A percentile compares a stretch with the other conserved stretches of the same genome.
These are phyloP conservation scores for Carabus problematicus DNA, from an alignment of 2,888 invertebrate species.

Conservation along the genomic window DNA sequence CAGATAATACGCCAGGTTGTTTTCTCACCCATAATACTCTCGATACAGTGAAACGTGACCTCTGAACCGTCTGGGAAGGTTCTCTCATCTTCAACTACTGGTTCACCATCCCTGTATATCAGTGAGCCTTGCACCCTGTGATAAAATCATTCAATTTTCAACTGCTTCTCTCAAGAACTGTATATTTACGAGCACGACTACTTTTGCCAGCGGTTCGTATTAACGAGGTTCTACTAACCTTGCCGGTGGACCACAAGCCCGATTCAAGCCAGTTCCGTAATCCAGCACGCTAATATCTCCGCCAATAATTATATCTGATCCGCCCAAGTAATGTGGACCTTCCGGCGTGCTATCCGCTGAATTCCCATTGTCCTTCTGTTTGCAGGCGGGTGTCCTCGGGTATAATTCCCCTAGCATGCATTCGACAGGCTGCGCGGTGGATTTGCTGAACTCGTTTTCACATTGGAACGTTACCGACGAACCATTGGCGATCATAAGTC, in stretches of 20 bases:
- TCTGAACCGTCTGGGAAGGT: slow-evolving; percentile 83
- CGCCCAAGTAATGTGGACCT: slow-evolving; percentile 58
- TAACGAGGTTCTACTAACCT: slow-evolving; percentile 59
- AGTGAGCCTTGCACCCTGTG: slow-evolving; percentile 77
- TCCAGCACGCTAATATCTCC: slow-evolving; percentile 69
- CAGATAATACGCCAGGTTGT: slow-evolving; percentile 86
- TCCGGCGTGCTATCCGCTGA: slow-evolving; percentile 51
- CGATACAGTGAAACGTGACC: slow-evolving; percentile 84
- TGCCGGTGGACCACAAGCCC: slow-evolving; percentile 71
- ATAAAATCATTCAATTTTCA: background rate
- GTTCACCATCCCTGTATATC: slow-evolving; percentile 75
- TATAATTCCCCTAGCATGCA: slow-evolving; percentile 70
- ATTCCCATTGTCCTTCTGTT: slow-evolving; percentile 60
- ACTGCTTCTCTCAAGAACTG: background rate
- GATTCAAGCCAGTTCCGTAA: slow-evolving; percentile 53
- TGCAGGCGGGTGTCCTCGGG: slow-evolving; percentile 64
- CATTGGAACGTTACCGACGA: slow-evolving; percentile 79
- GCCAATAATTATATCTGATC: slow-evolving; percentile 59
- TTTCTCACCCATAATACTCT: slow-evolving; percentile 80
- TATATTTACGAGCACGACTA: too few species aligned
- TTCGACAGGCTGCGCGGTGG: slow-evolving; percentile 67
- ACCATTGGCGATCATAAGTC: slow-evolving; percentile 82
- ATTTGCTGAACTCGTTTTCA: slow-evolving; percentile 62
- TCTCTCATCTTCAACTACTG: slow-evolving; percentile 69
- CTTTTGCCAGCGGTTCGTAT: background rate